Evolutionary conservation across 2,888 invertebrate species (phyloP), one percentile per base, ranked within the genome.

Genomic region (Andrena haemorrhoa): DNA sequence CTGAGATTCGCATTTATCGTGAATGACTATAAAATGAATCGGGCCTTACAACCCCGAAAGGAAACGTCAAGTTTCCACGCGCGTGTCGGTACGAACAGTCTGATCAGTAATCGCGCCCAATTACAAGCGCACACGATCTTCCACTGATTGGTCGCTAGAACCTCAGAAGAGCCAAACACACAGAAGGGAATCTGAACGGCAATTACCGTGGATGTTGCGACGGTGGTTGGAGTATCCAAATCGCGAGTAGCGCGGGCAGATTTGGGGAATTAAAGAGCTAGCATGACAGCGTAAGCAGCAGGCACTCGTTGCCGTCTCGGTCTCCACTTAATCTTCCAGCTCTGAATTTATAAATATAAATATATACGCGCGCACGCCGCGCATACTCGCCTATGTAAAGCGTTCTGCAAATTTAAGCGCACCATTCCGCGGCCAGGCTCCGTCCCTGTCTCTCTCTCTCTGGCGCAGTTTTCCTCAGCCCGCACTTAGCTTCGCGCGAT

Each of bases 181-280:
- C n/a, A 20, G 23, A 31, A 29, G 26, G 16, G 16, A 53, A 29
- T 31, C 20, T 66, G 2, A 23, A 31, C 10, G 10, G 35, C 49
- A 35, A 51, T 75, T 51, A 33, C 60, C 23, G 31, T 16, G 58
- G 12, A n/a, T 51, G 61, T 68, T 60, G 53, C 58, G 63, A 47
- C 65, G 65, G 41, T 47, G 68, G 58, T 78, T 77, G 66, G 68
- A 76, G 65, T 68, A 80, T 81, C 82, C 86, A 85, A 86, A 86
- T 87, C 85, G 80, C 84, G 85, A 87, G 77, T 88, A 85, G 86
- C 87, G 85, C 76, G 75, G 79, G 83, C 84, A 83, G 76, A 86
- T 85, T 82, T 79, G 41, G 65, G 71, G 79, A 86, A 83, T 86
- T 82, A 86, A 86, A 83, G 65, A 53, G 20, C 56, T 47, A 10